These are phyloP conservation scores for Rallus crepitans DNA, from an alignment of 2,797 vertebrate genomes.

Conservation along the genomic window DNA sequence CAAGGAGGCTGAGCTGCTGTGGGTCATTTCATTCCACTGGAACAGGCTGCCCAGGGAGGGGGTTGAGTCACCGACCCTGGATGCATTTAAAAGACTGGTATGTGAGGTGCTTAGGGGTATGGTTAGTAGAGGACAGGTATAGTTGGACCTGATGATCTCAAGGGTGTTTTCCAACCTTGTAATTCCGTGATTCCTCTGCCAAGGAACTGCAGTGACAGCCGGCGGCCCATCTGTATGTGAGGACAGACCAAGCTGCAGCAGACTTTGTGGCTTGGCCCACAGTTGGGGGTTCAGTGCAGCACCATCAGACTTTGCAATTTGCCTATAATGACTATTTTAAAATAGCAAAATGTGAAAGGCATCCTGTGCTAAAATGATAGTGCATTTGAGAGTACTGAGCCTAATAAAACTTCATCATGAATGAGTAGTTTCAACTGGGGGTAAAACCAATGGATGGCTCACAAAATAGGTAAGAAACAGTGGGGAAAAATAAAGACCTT, in stretches of 20 bases:
- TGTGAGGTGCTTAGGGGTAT: no score
- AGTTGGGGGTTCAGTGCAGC: not conserved
- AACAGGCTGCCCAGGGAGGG: no score
- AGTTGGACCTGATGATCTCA: no score
- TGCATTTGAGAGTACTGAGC: not conserved
- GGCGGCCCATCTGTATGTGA: no score
- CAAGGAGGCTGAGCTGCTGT: no score
- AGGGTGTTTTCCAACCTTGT: no score
- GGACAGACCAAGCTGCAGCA: not conserved
- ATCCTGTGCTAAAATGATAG: not conserved
- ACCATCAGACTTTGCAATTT: rapidly evolving
- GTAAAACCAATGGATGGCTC: not conserved
- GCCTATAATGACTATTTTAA: not conserved
- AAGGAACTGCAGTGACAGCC: not conserved
- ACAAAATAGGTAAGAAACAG: not conserved
- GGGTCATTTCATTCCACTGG: no score
- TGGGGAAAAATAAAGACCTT: not conserved
- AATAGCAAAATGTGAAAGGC: not conserved
- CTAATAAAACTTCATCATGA: not conserved
- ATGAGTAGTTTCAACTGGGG: not conserved
- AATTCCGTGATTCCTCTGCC: not conserved
- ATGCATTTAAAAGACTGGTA: no score
- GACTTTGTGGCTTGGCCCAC: not conserved
- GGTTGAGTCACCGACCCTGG: no score
- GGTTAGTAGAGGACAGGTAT: no score